These are phyloP conservation scores for Arge pagana DNA, from an alignment of 2,888 invertebrate species.

Conservation along the genomic window DNA sequence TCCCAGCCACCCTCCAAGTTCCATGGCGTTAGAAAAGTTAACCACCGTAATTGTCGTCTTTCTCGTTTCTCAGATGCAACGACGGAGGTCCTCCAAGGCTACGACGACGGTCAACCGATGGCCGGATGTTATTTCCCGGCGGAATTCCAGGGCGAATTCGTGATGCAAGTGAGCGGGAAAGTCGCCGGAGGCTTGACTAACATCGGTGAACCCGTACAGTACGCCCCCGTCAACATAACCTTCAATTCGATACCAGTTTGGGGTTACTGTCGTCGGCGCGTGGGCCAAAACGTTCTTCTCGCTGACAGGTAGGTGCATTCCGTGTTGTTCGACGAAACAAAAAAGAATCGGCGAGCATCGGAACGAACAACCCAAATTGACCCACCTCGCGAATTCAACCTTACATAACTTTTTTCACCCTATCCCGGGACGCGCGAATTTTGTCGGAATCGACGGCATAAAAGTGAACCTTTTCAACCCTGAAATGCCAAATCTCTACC, in stretches of 20 bases:
- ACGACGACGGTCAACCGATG: conserved; percentile 38
- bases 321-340: conserved; percentile 11
- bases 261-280: conserved; percentile 67
- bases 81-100: conserved; percentile 41
- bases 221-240: conserved; percentile 66
- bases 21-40: too few species aligned
- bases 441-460: too few species aligned
- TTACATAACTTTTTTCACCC: too few species aligned
- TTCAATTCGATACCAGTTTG: conserved; percentile 68
- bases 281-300: conserved; percentile 67
- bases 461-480: too few species aligned
- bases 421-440: too few species aligned
- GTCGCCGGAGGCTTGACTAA: conserved; percentile 49
- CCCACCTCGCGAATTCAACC: too few species aligned
- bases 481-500: too few species aligned
- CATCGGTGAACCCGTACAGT: conserved; percentile 62
- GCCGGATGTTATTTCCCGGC: conserved; percentile 68
- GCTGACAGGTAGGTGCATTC: conserved; percentile 62
- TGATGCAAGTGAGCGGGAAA: conserved; percentile 62
- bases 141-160: conserved; percentile 68
- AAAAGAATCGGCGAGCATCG: too few species aligned
- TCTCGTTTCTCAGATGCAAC: too few species aligned
- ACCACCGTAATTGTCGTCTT: too few species aligned
- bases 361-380: too few species aligned
- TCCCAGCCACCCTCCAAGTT: too few species aligned